Base-by-base conservation (phyloP, 2,797 vertebrate species). In the Anolis apletophallus region DNA sequence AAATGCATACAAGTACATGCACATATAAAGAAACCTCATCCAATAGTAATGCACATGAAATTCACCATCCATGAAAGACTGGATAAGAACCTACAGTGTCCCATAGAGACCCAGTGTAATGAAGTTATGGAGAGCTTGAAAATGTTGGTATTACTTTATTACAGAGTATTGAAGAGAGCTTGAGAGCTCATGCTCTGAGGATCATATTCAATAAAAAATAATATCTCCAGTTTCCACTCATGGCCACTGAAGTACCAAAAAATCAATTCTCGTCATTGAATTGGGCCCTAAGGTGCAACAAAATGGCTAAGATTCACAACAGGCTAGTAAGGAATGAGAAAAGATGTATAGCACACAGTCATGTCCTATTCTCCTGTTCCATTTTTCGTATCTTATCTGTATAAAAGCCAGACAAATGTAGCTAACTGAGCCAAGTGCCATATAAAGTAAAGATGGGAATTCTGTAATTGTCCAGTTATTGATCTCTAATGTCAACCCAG, bases 241-340 rank as follows among this genome's bases (percentile, higher is more conserved):
- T 26, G 83, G 89, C 85, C 89, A 86, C 93, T 92, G 91, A 93
- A 94, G 91, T 92, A 94, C 91, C 94, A 91, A 94, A 92, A 95
- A 94, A 95, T 95, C 94, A 95, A 90, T 95, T 94, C 88, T 72
- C 89, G 90, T 90, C 93, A 94, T 89, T 95, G 94, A 93, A 94
- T 92, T 92, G 92, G 94, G 82, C 93, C 93, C 94, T 85, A 88
- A 93, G 92, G 94, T 95, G 87, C 84, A 94, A 92, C 86, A 93
- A 92, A 95, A 86, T 82, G 87, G 88, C 80, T 89, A 93, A 91
- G 91, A 92, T 90, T 91, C 92, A 90, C 89, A 92, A 67, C 0
- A 82, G 55, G 6, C 0, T 68, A 59, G 81, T 73, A 72, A 89
- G 80, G 68, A 88, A 89, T 81, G 84, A 84, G 85, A 89, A 87